Conservation (phyloP, 2,888 invertebrate genomes). For the Cephus nigrinus region DNA sequence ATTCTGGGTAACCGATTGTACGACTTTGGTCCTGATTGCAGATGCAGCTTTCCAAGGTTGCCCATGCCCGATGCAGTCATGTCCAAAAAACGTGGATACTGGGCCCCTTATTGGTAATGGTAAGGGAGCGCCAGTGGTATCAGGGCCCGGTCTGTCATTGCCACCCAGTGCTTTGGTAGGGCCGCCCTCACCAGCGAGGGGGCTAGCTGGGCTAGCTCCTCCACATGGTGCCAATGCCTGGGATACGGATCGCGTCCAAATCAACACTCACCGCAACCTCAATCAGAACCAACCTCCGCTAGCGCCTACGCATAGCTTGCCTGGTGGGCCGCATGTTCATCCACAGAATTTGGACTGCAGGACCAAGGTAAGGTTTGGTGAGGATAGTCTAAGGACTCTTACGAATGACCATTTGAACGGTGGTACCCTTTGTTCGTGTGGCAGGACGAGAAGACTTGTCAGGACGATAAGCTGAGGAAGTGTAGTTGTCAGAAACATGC, state of each 20-base stretch:
- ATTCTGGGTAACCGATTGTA: not conserved
- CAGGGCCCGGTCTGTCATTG: conserved; percentile 67
- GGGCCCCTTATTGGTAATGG: conserved; percentile 97
- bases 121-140: conserved; percentile 73
- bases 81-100: conserved; percentile 99
- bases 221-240: conserved; percentile 66
- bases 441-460: conserved; percentile 54
- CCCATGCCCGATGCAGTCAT: conserved; percentile 92
- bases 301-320: conserved; percentile 59
- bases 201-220: conserved; percentile 66
- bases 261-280: conserved; percentile 59
- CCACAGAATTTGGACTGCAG: conserved; percentile 52
- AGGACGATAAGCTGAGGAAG: conserved; percentile 49
- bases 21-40: conserved; percentile 39
- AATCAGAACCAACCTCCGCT: conserved; percentile 52
- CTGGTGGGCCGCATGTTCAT: conserved; percentile 49
- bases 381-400: not conserved
- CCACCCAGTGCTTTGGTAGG: conserved; percentile 67
- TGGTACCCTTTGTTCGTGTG: conserved; percentile 10
- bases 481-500: conserved; percentile 56
- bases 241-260: conserved; percentile 69
- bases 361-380: conserved; percentile 45
- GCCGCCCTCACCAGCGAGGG: conserved; percentile 70
- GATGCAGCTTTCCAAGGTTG: conserved; percentile 77
- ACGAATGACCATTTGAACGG: not conserved